Evolutionary conservation across 1,140 invertebrate species (phyloP).

Genomic region (Acromyrmex charruanus): DNA sequence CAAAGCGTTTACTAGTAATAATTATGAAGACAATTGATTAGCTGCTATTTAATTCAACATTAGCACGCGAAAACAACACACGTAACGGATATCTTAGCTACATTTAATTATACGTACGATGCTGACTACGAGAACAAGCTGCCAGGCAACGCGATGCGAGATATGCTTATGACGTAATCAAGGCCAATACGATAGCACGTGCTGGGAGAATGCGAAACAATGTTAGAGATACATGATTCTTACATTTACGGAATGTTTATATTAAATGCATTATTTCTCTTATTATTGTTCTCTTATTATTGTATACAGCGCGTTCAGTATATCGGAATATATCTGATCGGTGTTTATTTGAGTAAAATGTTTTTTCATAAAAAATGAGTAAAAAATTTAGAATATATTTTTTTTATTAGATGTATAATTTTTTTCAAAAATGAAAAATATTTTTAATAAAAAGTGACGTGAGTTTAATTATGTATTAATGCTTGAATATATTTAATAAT

Average conservation of each 20-base stretch:
- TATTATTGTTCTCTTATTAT: neutral
- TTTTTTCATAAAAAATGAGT: neutral
- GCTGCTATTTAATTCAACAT: conserved; percentile 19
- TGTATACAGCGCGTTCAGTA: neutral
- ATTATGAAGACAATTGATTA: conserved; percentile 5
- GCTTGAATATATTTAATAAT: neutral
- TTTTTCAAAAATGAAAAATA: neutral
- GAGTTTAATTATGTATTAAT: neutral
- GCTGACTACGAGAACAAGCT: conserved; percentile 27
- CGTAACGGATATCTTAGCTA: conserved; percentile 24
- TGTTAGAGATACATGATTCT: conserved; percentile 8
- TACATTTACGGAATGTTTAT: neutral
- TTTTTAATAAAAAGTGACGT: neutral
- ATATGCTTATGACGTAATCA: conserved; percentile 50
- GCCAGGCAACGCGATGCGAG: conserved; percentile 22
- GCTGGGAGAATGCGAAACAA: conserved; percentile 44
- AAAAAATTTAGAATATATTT: neutral
- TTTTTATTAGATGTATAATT: neutral
- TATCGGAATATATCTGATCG: neutral
- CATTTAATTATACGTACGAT: neutral
- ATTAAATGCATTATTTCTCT: neutral
- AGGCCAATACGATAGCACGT: conserved; percentile 42
- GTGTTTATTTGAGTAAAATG: neutral
- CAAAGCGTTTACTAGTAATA: neutral
- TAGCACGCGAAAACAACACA: conserved; percentile 16